Conservation (phyloP, 35 echinoderm and acorn worm genomes). For the Chiridota heheva region DNA sequence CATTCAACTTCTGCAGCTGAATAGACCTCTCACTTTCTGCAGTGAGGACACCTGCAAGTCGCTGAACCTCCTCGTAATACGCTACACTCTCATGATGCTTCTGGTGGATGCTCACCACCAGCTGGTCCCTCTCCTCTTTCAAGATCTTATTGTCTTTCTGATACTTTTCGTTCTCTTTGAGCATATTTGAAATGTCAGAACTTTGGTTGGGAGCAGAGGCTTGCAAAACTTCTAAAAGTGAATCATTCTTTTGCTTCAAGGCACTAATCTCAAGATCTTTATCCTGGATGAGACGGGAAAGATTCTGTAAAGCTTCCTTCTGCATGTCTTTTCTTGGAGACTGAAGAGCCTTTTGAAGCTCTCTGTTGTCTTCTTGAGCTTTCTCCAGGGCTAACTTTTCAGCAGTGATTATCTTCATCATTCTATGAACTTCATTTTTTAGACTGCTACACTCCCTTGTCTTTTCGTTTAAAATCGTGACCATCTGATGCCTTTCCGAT, state of each 20-base stretch:
- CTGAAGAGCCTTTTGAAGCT: constrained; percentile 57
- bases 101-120: constrained; percentile 95
- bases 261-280: constrained; percentile 97
- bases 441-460: constrained; percentile 94
- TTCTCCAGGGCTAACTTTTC: constrained; percentile 93
- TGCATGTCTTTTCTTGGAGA: constrained; percentile 90
- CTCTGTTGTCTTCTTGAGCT: constrained; percentile 76
- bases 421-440: constrained; percentile 94
- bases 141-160: constrained; percentile 92
- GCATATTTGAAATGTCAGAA: constrained; percentile 64
- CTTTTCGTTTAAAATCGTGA: constrained; percentile 93
- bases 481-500: constrained; percentile 92
- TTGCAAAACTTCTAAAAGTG: constrained; percentile 82
- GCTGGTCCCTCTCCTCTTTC: constrained; percentile 85
- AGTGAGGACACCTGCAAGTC: constrained; percentile 71
- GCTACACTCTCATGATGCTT: constrained; percentile 97
- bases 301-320: constrained; percentile 90
- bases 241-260: constrained; percentile 83
- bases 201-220: constrained; percentile 62
- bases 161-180: constrained; percentile 69
- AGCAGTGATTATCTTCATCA: constrained; percentile 77
- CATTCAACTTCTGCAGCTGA: constrained; percentile 50
- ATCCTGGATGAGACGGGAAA: constrained; percentile 86
- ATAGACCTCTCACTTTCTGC: constrained; percentile 61
- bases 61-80: constrained; percentile 99